Conservation (phyloP, 2,113 vertebrate genomes). For the Manacus vitellinus region DNA sequence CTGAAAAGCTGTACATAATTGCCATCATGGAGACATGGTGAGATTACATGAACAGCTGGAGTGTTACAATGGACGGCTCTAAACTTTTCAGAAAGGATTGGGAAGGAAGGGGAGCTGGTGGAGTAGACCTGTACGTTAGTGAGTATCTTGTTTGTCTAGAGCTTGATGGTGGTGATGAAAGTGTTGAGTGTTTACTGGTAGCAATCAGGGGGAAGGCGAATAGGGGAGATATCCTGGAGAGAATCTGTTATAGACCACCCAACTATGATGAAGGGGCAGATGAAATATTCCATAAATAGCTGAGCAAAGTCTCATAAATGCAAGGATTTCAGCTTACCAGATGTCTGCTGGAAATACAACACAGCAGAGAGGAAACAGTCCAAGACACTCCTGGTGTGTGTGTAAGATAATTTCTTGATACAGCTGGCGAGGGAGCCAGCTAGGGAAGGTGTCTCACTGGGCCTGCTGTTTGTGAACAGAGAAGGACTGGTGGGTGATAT, state of each 20-base stretch:
- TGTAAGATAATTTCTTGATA: background rate
- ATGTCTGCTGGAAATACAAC: background rate
- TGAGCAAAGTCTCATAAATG: background rate
- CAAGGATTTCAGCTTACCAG: background rate
- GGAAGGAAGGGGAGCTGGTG: background rate
- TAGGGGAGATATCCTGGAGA: background rate
- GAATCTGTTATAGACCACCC: background rate
- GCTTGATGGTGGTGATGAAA: background rate
- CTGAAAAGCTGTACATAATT: background rate
- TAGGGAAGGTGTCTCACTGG: background rate
- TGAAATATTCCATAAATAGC: background rate
- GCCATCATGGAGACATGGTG: accelerated
- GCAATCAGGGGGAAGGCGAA: background rate
- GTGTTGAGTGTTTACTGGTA: background rate
- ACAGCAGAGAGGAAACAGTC: background rate
- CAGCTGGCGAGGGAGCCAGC: accelerated
- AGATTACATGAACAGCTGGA: background rate
- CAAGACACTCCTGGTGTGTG: background rate
- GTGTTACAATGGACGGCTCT: background rate
- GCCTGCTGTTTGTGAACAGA: background rate
- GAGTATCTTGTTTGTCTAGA: background rate
- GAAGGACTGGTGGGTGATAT: background rate
- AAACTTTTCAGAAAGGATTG: background rate
- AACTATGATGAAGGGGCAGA: background rate
- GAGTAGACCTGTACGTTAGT: background rate